A percentile compares a stretch with the other conserved stretches of the same genome.
phyloP scores from a whole-genome alignment of 2,888 invertebrate species.

The Colostygia pectinataria region DNA sequence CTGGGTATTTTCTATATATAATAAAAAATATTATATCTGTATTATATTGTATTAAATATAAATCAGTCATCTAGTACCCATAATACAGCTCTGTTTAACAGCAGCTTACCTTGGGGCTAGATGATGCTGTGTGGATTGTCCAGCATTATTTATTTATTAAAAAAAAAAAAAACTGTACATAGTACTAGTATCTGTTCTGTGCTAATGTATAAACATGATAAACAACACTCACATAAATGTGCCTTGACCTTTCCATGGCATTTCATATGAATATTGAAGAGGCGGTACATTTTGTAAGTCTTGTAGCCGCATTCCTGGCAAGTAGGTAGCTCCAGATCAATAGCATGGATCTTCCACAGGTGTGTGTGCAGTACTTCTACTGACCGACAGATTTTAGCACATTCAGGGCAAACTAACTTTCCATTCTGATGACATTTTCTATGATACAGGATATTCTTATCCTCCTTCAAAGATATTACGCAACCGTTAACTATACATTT shows the following conservation, averaged over 20 bases:
- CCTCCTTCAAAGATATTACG: slow-evolving; percentile 79
- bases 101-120: too few relatives aligned
- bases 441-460: slow-evolving; percentile 85
- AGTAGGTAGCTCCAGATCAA: slow-evolving; percentile 90
- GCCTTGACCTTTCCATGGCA: slow-evolving; percentile 87
- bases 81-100: too few relatives aligned
- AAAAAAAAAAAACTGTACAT: too few relatives aligned
- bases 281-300: slow-evolving; percentile 86
- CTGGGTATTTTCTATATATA: too few relatives aligned
- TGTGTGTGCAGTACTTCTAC: slow-evolving; percentile 90
- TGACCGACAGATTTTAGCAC: slow-evolving; percentile 77
- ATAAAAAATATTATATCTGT: too few relatives aligned
- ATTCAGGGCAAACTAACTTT: slow-evolving; percentile 85
- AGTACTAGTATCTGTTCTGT: too few relatives aligned
- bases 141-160: too few relatives aligned
- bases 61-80: too few relatives aligned
- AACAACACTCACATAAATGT: slow-evolving; percentile 75
- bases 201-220: too few relatives aligned
- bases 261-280: slow-evolving; percentile 89
- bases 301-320: slow-evolving; percentile 90
- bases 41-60: too few relatives aligned
- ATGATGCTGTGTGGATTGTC: too few relatives aligned
- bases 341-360: slow-evolving; percentile 89
- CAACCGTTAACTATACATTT: slow-evolving; percentile 83
- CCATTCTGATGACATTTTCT: slow-evolving; percentile 83